Evolutionary conservation across 1,140 invertebrate species (phyloP).

Genomic region (Tenebrio molitor): DNA sequence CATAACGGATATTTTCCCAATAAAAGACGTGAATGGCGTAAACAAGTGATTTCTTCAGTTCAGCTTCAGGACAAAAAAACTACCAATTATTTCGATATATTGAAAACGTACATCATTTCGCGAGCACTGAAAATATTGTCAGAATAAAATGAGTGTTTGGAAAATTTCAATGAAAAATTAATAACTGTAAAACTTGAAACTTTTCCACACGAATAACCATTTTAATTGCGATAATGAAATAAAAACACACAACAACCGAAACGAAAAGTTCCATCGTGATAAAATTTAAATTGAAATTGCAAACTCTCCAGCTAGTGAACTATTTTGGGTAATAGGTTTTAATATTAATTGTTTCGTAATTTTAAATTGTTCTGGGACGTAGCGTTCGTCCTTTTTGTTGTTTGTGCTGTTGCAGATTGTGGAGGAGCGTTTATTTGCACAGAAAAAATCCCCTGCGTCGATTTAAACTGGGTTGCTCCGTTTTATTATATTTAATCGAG

Average conservation of each 20-base stretch:
- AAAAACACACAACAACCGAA: constrained; percentile 13
- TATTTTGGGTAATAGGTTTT: constrained; percentile 15
- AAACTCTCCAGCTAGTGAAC: constrained; percentile 10
- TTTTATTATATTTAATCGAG: no score
- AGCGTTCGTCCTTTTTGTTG: background rate
- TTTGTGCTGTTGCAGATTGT: background rate
- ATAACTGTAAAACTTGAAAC: background rate
- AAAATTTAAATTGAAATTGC: constrained; percentile 27
- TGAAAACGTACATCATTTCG: background rate
- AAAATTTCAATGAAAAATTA: no score
- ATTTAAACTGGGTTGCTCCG: no score
- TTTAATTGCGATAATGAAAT: constrained; percentile 1
- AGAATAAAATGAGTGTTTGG: no score
- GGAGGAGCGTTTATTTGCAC: no score
- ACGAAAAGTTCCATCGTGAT: constrained; percentile 13
- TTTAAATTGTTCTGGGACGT: background rate
- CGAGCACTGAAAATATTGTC: no score
- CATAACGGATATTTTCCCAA: constrained; percentile 33
- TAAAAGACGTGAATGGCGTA: constrained; percentile 26
- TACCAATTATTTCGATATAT: background rate
- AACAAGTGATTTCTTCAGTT: constrained; percentile 36
- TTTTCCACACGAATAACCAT: background rate
- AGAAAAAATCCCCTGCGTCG: no score
- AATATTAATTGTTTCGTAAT: constrained; percentile 32
- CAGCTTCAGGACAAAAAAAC: background rate